phyloP scores from a whole-genome alignment of 1,140 invertebrate genomes.

The Coboldia fuscipes region DNA sequence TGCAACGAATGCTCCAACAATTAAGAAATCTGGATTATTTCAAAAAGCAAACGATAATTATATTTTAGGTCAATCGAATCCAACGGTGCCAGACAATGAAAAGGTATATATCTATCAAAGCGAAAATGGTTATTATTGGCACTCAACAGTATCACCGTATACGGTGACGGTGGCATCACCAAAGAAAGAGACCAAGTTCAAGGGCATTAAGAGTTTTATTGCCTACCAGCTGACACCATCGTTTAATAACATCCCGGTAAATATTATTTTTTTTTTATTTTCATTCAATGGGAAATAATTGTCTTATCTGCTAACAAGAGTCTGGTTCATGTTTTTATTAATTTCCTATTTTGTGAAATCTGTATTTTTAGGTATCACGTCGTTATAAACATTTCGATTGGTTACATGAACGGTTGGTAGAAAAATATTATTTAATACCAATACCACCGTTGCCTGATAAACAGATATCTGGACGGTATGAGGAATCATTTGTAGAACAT shows the following conservation, averaged over 20 bases:
- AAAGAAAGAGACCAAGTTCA: conserved; percentile 92
- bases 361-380: conserved; percentile 47
- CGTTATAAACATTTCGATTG: conserved; percentile 99
- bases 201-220: conserved; percentile 93
- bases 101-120: conserved; percentile 51
- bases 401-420: conserved; percentile 80
- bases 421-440: conserved; percentile 85
- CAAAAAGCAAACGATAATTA: conserved; percentile 49
- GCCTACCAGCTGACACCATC: conserved; percentile 90
- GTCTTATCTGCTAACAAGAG: too few species aligned
- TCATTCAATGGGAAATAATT: too few species aligned
- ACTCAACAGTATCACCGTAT: conserved; percentile 44
- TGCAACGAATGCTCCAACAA: conserved; percentile 19
- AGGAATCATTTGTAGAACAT: conserved; percentile 91
- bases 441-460: conserved; percentile 95
- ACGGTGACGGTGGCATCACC: conserved; percentile 77
- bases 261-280: too few species aligned
- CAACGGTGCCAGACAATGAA: conserved; percentile 50
- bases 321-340: too few species aligned
- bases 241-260: conserved; percentile 84
- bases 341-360: too few species aligned
- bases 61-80: conserved; percentile 56
- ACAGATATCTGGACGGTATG: conserved; percentile 88
- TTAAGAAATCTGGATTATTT: conserved; percentile 73
- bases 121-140: conserved; percentile 51